Percentiles rank a stretch among this genome's conserved stretches.
Conservation (phyloP, 2,888 invertebrate genomes). For the Bembecia ichneumoniformis region DNA sequence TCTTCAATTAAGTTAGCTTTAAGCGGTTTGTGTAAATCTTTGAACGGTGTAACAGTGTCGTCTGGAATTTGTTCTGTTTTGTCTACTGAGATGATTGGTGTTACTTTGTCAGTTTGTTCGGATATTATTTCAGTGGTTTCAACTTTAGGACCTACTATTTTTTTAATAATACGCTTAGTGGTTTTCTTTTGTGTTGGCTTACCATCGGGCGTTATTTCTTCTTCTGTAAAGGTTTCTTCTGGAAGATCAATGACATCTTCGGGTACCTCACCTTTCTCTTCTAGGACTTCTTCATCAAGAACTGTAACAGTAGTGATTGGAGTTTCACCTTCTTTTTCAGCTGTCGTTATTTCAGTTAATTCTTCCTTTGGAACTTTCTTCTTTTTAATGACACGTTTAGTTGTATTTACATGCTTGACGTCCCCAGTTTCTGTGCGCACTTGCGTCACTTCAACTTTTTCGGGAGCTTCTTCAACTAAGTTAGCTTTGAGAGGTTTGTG, state of each 20-base stretch:
- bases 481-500: constrained; percentile 18
- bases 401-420: constrained; percentile 18
- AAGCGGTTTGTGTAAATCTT: constrained; percentile 20
- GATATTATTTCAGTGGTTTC: constrained; percentile 32
- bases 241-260: constrained; percentile 27
- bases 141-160: constrained; percentile 30
- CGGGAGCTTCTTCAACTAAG: constrained; percentile 23
- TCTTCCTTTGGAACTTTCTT: constrained; percentile 21
- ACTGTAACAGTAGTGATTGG: constrained; percentile 13
- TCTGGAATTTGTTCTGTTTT: constrained; percentile 8
- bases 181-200: constrained; percentile 18
- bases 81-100: constrained; percentile 12
- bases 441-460: constrained; percentile 40
- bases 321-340: constrained; percentile 24
- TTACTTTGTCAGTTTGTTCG: constrained; percentile 29
- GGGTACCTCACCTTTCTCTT: constrained; percentile 14
- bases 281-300: constrained; percentile 16
- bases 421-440: constrained; percentile 28
- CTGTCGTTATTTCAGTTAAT: constrained; percentile 26
- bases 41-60: constrained; percentile 18
- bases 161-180: constrained; percentile 27
- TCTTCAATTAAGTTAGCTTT: constrained; percentile 12
- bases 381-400: constrained; percentile 35
- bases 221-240: constrained; percentile 28
- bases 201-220: constrained; percentile 14